A percentile compares a stretch with the other conserved stretches of the same genome.
These are phyloP conservation scores for Syngnathus scovelli DNA, from an alignment of 2,113 vertebrate species.

Conservation along the genomic window DNA sequence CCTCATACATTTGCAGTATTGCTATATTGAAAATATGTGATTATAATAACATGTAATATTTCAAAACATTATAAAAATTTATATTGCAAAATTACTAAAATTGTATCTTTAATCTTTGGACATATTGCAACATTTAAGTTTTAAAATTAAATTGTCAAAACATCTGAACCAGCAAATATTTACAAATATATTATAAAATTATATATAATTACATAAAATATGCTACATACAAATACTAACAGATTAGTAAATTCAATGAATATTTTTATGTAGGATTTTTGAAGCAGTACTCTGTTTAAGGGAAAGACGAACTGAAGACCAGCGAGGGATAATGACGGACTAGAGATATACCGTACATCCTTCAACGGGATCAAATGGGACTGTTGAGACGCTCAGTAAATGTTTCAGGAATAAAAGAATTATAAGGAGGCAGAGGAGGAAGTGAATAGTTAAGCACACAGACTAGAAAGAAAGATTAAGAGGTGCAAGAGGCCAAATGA, in stretches of 20 bases:
- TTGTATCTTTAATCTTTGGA: too few relatives aligned
- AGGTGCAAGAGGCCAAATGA: constrained; percentile 31
- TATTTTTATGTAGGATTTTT: too few relatives aligned
- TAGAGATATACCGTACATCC: neutral
- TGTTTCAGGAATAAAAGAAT: constrained; percentile 16
- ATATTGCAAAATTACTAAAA: too few relatives aligned
- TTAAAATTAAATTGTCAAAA: too few relatives aligned
- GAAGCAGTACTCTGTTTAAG: neutral
- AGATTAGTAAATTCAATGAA: too few relatives aligned
- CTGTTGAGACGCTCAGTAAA: constrained; percentile 1
- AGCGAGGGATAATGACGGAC: neutral
- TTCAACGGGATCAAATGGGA: constrained; percentile 1
- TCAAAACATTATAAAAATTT: too few relatives aligned
- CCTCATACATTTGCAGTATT: neutral
- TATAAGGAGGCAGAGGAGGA: constrained; percentile 11
- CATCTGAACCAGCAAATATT: too few relatives aligned
- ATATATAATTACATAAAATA: neutral
- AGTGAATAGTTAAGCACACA: constrained; percentile 15
- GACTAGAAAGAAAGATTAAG: constrained; percentile 19
- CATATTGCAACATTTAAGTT: too few relatives aligned
- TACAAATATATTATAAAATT: too few relatives aligned
- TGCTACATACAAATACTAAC: too few relatives aligned
- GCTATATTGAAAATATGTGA: neutral
- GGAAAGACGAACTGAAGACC: neutral
- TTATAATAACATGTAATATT: neutral